A percentile compares a stretch with the other conserved stretches of the same genome.
These are phyloP conservation scores for Drepanosiphum platanoidis DNA, from an alignment of 2,888 invertebrate genomes.

Conservation along the genomic window DNA sequence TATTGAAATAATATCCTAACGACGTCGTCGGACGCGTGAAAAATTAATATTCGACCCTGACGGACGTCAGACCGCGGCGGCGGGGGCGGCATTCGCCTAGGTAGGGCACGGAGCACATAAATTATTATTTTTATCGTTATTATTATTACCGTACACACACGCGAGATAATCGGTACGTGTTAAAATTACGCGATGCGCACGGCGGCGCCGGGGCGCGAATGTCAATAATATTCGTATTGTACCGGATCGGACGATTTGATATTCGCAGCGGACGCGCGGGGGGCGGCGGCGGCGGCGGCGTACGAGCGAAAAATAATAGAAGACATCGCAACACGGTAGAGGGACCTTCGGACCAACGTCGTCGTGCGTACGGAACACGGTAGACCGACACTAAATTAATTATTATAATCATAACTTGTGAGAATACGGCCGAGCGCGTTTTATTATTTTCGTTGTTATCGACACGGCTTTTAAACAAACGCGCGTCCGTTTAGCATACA, in stretches of 20 bases:
- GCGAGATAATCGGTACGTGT: neutral
- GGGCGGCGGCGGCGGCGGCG: neutral
- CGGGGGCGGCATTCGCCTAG: neutral
- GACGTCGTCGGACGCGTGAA: too few species aligned
- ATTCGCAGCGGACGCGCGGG: neutral
- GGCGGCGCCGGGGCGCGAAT: neutral
- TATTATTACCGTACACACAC: too few species aligned
- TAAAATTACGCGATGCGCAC: neutral
- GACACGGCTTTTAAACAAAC: too few species aligned
- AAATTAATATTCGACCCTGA: too few species aligned
- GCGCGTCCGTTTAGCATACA: too few species aligned
- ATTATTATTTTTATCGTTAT: neutral
- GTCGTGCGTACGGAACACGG: neutral
- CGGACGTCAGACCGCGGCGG: too few species aligned
- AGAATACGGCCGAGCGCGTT: too few species aligned
- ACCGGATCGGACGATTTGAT: neutral
- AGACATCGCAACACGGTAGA: neutral
- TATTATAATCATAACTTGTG: too few species aligned
- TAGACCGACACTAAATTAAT: too few species aligned
- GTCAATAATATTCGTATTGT: constrained; percentile 16
- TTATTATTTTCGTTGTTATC: too few species aligned
- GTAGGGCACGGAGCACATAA: neutral
- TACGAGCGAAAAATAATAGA: neutral
- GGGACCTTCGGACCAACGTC: constrained; percentile 17
- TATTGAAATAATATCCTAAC: too few species aligned